Conservation (phyloP, 2,888 invertebrate genomes). For the Silvanus unidentatus region DNA sequence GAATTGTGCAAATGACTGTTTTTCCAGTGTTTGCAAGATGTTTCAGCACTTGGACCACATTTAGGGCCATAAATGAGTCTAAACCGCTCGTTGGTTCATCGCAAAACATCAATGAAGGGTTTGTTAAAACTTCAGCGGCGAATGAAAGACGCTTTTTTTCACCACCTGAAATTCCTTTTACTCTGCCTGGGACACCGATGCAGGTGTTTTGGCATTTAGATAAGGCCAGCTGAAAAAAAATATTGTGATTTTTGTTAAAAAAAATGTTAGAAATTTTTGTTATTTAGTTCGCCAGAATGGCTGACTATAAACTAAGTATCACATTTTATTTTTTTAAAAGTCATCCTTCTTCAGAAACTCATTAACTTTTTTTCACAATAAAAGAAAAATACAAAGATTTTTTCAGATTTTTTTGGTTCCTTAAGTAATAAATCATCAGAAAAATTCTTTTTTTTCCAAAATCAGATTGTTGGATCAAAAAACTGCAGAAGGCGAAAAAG, state of each 20-base stretch:
- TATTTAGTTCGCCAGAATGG: too few relatives aligned
- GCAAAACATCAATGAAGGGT: conserved; percentile 92
- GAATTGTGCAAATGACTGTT: conserved; percentile 88
- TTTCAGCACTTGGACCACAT: conserved; percentile 76
- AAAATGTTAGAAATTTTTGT: too few relatives aligned
- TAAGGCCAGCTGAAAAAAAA: conserved; percentile 63
- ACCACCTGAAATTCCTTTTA: conserved; percentile 93
- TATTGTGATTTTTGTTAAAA: background rate
- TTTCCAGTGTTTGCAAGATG: conserved; percentile 73
- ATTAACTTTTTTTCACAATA: too few relatives aligned
- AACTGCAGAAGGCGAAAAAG: too few relatives aligned
- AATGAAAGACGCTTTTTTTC: conserved; percentile 93
- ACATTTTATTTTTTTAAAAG: too few relatives aligned
- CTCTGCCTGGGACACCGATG: conserved; percentile 81
- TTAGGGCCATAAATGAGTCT: conserved; percentile 95
- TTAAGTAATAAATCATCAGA: too few relatives aligned
- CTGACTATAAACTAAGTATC: too few relatives aligned
- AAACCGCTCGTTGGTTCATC: conserved; percentile 97
- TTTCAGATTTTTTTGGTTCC: too few relatives aligned
- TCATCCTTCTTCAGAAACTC: too few relatives aligned
- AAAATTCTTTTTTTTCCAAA: too few relatives aligned
- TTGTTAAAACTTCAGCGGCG: conserved; percentile 93
- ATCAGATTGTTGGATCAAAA: too few relatives aligned
- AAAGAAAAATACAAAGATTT: too few relatives aligned
- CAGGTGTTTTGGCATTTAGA: conserved; percentile 84